Evolutionary conservation across 2,888 invertebrate species (phyloP).

Genomic region (Tinea trinotella): DNA sequence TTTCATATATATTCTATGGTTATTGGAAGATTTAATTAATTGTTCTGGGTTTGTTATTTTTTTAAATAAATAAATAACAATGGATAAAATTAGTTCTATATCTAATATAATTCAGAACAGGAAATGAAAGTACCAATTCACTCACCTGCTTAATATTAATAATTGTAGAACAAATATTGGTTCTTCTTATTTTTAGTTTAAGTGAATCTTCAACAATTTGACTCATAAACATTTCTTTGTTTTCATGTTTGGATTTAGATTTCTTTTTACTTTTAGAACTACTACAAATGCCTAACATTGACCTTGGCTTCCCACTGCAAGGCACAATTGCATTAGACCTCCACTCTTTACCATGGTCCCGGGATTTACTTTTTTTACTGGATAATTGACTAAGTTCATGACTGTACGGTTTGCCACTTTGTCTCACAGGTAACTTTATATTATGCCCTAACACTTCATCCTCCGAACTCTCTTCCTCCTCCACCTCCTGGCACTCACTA

Average conservation of each 20-base stretch:
- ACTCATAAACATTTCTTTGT: constrained; percentile 68
- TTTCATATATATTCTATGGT: too few relatives aligned
- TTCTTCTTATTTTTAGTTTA: constrained; percentile 79
- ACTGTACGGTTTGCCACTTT: constrained; percentile 69
- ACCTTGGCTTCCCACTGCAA: constrained; percentile 65
- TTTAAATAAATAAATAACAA: too few relatives aligned
- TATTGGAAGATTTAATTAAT: too few relatives aligned
- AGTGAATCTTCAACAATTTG: constrained; percentile 78
- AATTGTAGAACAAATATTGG: constrained; percentile 34
- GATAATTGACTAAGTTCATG: constrained; percentile 73
- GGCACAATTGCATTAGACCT: constrained; percentile 54
- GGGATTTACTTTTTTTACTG: constrained; percentile 60
- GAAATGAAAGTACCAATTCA: too few relatives aligned
- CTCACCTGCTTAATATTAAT: constrained; percentile 55
- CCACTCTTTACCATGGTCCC: constrained; percentile 45
- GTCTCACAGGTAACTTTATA: constrained; percentile 63
- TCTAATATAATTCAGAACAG: too few relatives aligned
- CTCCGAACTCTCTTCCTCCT: constrained; percentile 55
- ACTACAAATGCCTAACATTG: constrained; percentile 64
- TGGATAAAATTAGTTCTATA: too few relatives aligned
- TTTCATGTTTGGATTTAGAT: constrained; percentile 61
- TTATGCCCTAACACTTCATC: constrained; percentile 62
- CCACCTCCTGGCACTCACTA: constrained; percentile 52
- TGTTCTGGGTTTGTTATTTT: too few relatives aligned
- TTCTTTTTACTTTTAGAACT: constrained; percentile 65